Base-by-base conservation (phyloP, 2,797 vertebrate species). In the Pseudochirops cupreus region DNA sequence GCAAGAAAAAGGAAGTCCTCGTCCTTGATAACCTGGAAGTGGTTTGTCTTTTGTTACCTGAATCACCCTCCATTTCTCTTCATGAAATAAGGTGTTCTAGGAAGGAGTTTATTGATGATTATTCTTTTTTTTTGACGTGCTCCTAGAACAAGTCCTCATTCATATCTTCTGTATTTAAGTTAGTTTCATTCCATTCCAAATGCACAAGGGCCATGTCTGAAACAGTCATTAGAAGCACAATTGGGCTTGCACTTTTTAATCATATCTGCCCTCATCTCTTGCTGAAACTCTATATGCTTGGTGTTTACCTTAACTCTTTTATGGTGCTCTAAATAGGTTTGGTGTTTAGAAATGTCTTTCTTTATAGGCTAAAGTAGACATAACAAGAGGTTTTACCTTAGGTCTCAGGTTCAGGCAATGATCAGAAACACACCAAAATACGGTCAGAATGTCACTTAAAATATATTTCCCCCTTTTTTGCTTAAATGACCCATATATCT, bases 281-380 rank as follows among this genome's bases (percentile, higher is more conserved):
- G 1, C 82, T 56, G 95, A 97, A 97, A 95, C 13, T 0, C 18
- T 93, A 91, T 62, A 93, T 46, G 87, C 13, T 1, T 54, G 10
- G 46, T 91, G 74, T 96, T 97, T 94, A 94, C 29, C 26, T 91
- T 89, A 89, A 53, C 96, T 96, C 0, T 59, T 96, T 96, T 93
- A n/a, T 12, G 2, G 89, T 29, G 29, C 74, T 33, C 95, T 95
- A 67, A 97, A 94, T 57, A 94, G 87, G 28, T 29, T 92, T 50
- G 2, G 29, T 98, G 98, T 98, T 99, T 95, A 97, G 99, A 97
- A 96, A 95, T 18, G 12, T 12, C 82, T n/a, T 67, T 96, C 87
- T 94, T 96, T 91, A 62, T 82, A 67, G 94, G 4, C 92, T 54
- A 12, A 95, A 33, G 92, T 74, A 95, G 92, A 94, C 96, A 90